Percentiles rank a stretch among this genome's conserved stretches.
phyloP scores from a whole-genome alignment of 2,797 vertebrate genomes.

The Bradypus variegatus region DNA sequence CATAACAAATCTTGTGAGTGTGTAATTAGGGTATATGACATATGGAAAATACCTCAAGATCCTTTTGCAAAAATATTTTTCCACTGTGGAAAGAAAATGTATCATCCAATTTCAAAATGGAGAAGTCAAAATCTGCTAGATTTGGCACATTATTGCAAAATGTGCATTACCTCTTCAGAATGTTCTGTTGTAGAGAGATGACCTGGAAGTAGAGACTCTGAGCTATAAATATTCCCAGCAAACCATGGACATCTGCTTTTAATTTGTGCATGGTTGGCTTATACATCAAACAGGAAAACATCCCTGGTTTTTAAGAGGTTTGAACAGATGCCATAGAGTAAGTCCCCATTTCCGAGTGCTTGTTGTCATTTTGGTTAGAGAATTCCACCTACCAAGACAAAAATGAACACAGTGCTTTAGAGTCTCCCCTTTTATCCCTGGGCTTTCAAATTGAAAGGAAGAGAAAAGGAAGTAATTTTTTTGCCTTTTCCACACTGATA shows the following conservation, averaged over 20 bases:
- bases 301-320: constrained; percentile 36
- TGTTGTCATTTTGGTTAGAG: constrained; percentile 55
- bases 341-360: constrained; percentile 28
- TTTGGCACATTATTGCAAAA: constrained; percentile 9
- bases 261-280: constrained; percentile 53
- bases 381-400: constrained; percentile 40
- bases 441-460: neutral
- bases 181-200: constrained; percentile 2
- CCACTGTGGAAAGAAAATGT: constrained; percentile 44
- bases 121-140: constrained; percentile 28
- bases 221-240: constrained; percentile 40
- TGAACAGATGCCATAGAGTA: constrained; percentile 48
- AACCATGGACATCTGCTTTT: constrained; percentile 49
- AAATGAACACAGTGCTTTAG: constrained; percentile 19
- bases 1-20: neutral
- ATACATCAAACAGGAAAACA: constrained; percentile 52
- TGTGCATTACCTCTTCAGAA: neutral
- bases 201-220: constrained; percentile 18
- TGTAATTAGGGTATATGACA: neutral
- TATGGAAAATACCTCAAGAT: constrained; percentile 29
- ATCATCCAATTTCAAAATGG: constrained; percentile 38
- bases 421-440: neutral
- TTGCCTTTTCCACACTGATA: neutral
- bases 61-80: constrained; percentile 31
- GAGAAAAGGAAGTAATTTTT: neutral